These are phyloP conservation scores for Gallinago jamesoni DNA, from an alignment of 2,113 vertebrate species.

Conservation along the genomic window DNA sequence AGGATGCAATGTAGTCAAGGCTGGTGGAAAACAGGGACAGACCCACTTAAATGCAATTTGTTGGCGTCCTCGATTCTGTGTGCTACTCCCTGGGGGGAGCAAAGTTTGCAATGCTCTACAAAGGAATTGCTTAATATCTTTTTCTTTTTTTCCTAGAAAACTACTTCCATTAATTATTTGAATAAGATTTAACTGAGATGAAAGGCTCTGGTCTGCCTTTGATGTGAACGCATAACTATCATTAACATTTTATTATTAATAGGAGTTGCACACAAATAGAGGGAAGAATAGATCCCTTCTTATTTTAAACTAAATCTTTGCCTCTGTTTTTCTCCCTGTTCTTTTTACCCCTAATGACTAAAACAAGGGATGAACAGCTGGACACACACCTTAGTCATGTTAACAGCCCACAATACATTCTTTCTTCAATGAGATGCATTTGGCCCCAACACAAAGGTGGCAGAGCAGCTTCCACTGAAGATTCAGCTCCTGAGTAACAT, in stretches of 20 bases:
- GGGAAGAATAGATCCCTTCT: conserved; percentile 4
- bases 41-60: conserved; percentile 27
- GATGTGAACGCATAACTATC: conserved; percentile 45
- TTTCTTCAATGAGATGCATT: neutral
- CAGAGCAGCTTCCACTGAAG: neutral
- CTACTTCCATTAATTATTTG: conserved; percentile 68
- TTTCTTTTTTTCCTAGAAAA: neutral
- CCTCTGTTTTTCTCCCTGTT: neutral
- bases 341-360: neutral
- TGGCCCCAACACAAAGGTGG: neutral
- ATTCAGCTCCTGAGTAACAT: neutral
- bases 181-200: conserved; percentile 66
- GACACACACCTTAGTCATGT: neutral
- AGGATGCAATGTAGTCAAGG: neutral
- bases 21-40: neutral
- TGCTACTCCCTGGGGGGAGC: conserved; percentile 4
- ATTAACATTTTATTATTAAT: conserved; percentile 68
- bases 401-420: neutral
- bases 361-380: neutral
- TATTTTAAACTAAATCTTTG: neutral
- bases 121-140: conserved; percentile 6
- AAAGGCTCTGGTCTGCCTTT: conserved; percentile 49
- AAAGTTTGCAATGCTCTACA: conserved; percentile 37
- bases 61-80: neutral
- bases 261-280: neutral